Percentiles rank a stretch among this genome's conserved stretches.
These are phyloP conservation scores for Coenonympha glycerion DNA, from an alignment of 2,888 invertebrate genomes.

Conservation along the genomic window DNA sequence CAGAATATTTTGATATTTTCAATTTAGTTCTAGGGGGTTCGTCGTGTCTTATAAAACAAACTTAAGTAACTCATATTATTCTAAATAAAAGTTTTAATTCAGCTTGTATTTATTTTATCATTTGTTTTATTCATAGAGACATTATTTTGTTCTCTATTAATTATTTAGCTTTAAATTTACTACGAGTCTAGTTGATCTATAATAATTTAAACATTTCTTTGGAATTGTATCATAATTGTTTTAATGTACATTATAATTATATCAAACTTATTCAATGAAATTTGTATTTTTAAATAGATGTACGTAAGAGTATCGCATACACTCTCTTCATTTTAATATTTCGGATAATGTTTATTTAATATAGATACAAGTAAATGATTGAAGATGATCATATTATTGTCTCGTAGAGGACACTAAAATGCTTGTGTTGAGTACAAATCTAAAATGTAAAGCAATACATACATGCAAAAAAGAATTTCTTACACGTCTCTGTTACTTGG, in stretches of 20 bases:
- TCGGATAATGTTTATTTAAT: neutral
- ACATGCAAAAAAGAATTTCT: neutral
- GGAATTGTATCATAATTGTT: neutral
- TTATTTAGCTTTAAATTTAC: constrained; percentile 2
- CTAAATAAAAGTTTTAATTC: neutral
- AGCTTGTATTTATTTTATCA: neutral
- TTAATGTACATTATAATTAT: no score
- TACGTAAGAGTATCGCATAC: no score
- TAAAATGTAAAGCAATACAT: constrained; percentile 10
- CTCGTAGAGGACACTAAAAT: neutral
- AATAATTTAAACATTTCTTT: neutral
- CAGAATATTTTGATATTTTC: neutral
- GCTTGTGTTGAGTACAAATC: constrained; percentile 7
- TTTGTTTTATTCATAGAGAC: neutral
- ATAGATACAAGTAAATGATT: neutral
- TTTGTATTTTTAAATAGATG: no score
- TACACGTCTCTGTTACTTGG: neutral
- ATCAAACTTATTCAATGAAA: no score
- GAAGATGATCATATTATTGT: neutral
- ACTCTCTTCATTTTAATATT: neutral
- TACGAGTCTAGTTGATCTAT: neutral
- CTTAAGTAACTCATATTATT: neutral
- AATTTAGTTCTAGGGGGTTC: neutral
- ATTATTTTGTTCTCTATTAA: constrained; percentile 1
- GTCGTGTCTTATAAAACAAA: neutral